Conservation (phyloP, 2,888 invertebrate genomes). For the Cephus nigrinus region DNA sequence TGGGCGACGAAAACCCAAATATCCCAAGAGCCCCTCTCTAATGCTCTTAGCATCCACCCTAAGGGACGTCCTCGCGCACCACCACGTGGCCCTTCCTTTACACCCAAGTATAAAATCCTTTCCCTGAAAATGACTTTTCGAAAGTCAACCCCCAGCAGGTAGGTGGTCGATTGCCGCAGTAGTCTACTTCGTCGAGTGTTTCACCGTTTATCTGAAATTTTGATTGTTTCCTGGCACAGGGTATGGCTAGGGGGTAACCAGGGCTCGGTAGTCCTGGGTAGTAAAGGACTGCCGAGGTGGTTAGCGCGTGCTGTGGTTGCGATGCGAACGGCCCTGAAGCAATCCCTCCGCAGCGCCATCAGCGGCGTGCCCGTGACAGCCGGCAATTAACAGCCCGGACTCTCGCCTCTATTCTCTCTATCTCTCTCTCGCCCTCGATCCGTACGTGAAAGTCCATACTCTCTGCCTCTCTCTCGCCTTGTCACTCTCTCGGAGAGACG, state of each 20-base stretch:
- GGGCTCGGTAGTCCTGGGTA: no score
- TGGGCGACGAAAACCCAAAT: slow-evolving; percentile 54
- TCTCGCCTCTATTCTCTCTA: slow-evolving; percentile 47
- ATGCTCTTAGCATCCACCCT: slow-evolving; percentile 58
- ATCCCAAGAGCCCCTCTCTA: slow-evolving; percentile 63
- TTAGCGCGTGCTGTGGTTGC: slow-evolving; percentile 8
- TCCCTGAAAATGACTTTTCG: no score
- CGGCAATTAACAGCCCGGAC: slow-evolving; percentile 64
- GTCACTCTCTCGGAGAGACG: not conserved
- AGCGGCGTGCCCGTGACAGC: slow-evolving; percentile 63
- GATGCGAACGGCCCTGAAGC: slow-evolving; percentile 16
- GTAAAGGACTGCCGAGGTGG: not conserved
- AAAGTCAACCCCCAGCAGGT: no score
- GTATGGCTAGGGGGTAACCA: no score
- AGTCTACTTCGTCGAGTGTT: no score
- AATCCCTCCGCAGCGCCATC: slow-evolving; percentile 40
- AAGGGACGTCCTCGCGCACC: no score
- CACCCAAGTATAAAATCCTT: slow-evolving; percentile 13
- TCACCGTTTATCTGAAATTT: no score
- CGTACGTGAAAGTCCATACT: not conserved
- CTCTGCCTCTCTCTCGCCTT: not conserved
- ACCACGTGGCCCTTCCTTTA: slow-evolving; percentile 43
- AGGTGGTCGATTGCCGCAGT: no score
- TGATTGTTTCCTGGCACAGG: slow-evolving; percentile 29
- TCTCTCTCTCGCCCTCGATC: slow-evolving; percentile 14